These are phyloP conservation scores for Morpho deidamia DNA, from an alignment of 2,888 invertebrate species.

Conservation along the genomic window DNA sequence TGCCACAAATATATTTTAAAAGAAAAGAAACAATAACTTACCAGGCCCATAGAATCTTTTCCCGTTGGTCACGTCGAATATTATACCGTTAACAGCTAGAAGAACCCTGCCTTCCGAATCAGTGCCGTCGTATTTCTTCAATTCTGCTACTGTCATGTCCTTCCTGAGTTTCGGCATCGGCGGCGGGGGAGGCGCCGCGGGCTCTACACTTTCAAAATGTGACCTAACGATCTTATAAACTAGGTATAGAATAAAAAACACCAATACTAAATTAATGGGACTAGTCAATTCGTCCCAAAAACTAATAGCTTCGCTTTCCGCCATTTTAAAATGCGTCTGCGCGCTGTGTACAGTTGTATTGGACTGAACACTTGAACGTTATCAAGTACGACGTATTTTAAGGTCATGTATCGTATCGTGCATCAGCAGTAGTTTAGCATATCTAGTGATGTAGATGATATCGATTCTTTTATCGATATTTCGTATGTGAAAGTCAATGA, in stretches of 20 bases:
- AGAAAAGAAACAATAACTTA: slow-evolving; percentile 50
- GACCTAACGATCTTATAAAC: slow-evolving; percentile 81
- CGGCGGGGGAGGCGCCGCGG: slow-evolving; percentile 60
- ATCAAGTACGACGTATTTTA: slow-evolving; percentile 30
- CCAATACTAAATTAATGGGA: slow-evolving; percentile 58
- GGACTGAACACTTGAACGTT: slow-evolving; percentile 31
- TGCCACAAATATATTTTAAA: neutral
- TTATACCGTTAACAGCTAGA: slow-evolving; percentile 94
- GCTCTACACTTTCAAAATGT: slow-evolving; percentile 57
- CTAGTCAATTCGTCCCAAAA: slow-evolving; percentile 68
- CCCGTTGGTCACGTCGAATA: slow-evolving; percentile 96
- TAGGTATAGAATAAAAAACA: slow-evolving; percentile 67
- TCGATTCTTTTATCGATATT: neutral
- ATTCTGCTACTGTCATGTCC: slow-evolving; percentile 93
- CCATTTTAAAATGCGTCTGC: slow-evolving; percentile 35
- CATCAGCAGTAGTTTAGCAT: slow-evolving; percentile 6
- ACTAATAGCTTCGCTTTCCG: slow-evolving; percentile 37
- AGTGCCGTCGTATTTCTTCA: slow-evolving; percentile 90
- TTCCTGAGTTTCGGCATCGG: slow-evolving; percentile 88
- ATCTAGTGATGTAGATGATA: neutral
- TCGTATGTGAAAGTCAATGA: neutral
- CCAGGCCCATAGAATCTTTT: slow-evolving; percentile 96
- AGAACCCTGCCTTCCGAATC: slow-evolving; percentile 92
- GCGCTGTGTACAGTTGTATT: slow-evolving; percentile 25
- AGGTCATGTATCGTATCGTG: slow-evolving; percentile 29